Evolutionary conservation across 53 echinoderm and acorn worm genomes (phyloP), one percentile per base, ranked within the genome.

Genomic region (Zoroaster sp.): DNA sequence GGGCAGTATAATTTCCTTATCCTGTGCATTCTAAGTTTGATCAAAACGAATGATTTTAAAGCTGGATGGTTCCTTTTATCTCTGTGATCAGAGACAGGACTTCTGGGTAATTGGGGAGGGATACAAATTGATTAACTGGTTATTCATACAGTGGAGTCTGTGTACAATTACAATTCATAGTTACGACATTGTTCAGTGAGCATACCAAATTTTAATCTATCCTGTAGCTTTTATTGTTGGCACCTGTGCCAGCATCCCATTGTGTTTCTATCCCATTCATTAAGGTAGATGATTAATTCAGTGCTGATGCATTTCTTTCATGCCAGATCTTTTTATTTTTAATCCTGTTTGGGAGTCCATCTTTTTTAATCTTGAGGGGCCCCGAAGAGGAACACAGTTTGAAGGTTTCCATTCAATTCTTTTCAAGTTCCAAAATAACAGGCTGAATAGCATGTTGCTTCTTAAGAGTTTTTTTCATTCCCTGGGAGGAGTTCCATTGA

Each of bases 121-220:
- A 36, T n/a, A 40, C 37, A 38, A 30, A 11, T 78, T 63, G 73
- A 72, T 72, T 32, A 75, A n/a, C 75, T 35, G 15, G 33, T 75
- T 42, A 73, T 20, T 75, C 32, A 75, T 75, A 45, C 75, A 32
- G 33, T 40, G 18, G 54, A 66, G 41, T 82, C 42, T 66, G 67
- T 68, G 82, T 23, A 15, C 68, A 82, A 67, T 43, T 66, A 33
- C 80, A 66, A 82, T 43, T 68, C 68, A 82, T 82, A 82, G 67
- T 82, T 68, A 34, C 25, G n/a, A 59, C 79, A 71, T 85, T 85
- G 71, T 85, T 71, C 42, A 71, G 40, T 2, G 17, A 54, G 71
- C 71, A 13, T 49, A 35, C 71, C 70, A 47, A 85, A 85, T 85
- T 47, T 85, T 85, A 85, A 85, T 85, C 85, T 70, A 71, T 85